Percentiles rank a stretch among this genome's conserved stretches.
phyloP scores from a whole-genome alignment of 2,113 vertebrate genomes.

The Odocoileus hemionus region DNA sequence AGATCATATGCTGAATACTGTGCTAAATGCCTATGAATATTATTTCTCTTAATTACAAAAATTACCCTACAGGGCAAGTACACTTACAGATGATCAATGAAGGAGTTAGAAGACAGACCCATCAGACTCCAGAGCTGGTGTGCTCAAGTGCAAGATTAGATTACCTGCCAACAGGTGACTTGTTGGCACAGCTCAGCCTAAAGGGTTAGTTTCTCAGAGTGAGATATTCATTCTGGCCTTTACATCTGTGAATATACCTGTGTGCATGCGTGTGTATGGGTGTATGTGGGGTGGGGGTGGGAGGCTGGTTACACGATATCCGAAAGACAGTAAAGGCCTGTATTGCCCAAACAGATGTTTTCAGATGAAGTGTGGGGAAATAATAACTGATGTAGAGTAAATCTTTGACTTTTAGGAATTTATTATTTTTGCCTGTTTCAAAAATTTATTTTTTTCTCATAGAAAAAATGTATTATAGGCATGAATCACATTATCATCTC shows the following conservation, averaged over 20 bases:
- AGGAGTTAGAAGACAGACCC: not conserved
- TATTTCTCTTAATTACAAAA: not conserved
- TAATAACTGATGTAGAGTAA: not conserved
- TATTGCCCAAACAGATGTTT: not conserved
- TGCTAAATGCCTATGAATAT: not conserved
- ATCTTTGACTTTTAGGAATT: not conserved
- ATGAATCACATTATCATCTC: not conserved
- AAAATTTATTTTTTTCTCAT: not conserved
- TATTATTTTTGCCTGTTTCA: not conserved
- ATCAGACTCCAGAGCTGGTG: not conserved
- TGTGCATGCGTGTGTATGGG: not conserved
- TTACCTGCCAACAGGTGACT: not conserved
- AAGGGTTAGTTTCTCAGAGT: not conserved
- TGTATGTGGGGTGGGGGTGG: no score
- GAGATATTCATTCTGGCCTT: not conserved
- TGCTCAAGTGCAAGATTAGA: not conserved
- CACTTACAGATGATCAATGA: not conserved
- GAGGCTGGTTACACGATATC: not conserved
- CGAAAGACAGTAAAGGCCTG: not conserved
- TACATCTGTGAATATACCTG: not conserved
- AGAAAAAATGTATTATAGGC: not conserved
- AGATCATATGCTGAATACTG: not conserved
- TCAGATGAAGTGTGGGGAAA: not conserved
- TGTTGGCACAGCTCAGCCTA: not conserved
- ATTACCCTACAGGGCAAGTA: not conserved